Evolutionary conservation across 1,140 invertebrate species (phyloP).

Genomic region (Papilio dardanus): DNA sequence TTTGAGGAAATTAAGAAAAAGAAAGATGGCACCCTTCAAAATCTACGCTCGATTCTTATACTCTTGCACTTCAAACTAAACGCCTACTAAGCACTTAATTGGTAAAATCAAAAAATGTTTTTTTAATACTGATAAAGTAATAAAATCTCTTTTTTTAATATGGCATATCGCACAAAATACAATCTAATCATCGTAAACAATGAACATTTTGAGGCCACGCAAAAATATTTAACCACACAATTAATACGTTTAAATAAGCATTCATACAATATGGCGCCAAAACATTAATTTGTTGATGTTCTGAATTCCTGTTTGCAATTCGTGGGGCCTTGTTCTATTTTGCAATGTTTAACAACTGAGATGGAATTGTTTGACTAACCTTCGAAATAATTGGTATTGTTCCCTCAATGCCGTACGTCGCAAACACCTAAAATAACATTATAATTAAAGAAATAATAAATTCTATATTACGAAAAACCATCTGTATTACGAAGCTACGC

Average conservation of each 20-base stretch:
- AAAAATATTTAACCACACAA: background rate
- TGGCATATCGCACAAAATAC: too few relatives aligned
- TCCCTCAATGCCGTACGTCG: background rate
- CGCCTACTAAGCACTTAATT: too few relatives aligned
- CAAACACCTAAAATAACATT: constrained; percentile 14
- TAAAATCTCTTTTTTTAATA: background rate
- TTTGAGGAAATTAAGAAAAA: background rate
- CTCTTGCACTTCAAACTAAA: too few relatives aligned
- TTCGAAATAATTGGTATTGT: constrained; percentile 18
- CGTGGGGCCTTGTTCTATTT: constrained; percentile 27
- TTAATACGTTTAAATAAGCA: constrained; percentile 13
- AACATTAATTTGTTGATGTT: constrained; percentile 35
- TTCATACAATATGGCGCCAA: constrained; percentile 22
- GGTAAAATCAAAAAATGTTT: background rate
- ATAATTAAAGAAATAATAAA: background rate
- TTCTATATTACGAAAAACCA: background rate
- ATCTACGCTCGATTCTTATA: too few relatives aligned
- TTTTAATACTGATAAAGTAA: background rate
- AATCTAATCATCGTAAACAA: background rate
- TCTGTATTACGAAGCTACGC: background rate
- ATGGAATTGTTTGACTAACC: constrained; percentile 7
- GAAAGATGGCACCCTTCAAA: too few relatives aligned
- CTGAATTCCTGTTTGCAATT: constrained; percentile 33
- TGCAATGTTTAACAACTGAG: constrained; percentile 24
- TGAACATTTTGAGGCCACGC: background rate